Percentiles rank a stretch among this genome's conserved stretches.
Conservation (phyloP, 2,797 vertebrate genomes). For the Pogonophryne albipinna region DNA sequence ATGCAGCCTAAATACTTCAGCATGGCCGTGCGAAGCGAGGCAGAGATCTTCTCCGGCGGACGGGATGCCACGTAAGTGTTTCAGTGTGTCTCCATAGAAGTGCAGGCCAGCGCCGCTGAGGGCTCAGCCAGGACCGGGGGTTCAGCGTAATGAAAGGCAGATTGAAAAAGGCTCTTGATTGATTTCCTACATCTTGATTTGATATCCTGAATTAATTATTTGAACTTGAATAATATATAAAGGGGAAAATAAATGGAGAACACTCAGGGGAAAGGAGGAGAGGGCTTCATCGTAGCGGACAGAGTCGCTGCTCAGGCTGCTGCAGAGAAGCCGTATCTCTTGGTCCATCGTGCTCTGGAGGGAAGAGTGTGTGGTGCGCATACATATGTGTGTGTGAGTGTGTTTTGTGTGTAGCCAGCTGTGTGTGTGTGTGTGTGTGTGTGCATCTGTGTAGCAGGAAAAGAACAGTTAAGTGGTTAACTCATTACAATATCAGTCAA, state of each 20-base stretch:
- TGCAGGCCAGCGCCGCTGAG: constrained; percentile 76
- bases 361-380: constrained; percentile 25
- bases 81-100: constrained; percentile 80
- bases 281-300: constrained; percentile 64
- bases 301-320: constrained; percentile 36
- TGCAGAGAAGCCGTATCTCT: constrained; percentile 70
- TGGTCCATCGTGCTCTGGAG: constrained; percentile 61
- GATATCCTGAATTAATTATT: constrained; percentile 92
- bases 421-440: constrained; percentile 7
- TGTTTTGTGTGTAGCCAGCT: constrained; percentile 21
- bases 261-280: constrained; percentile 79
- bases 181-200: constrained; percentile 90
- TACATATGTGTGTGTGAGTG: constrained; percentile 28
- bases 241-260: constrained; percentile 86
- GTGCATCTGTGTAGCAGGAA: constrained; percentile 19
- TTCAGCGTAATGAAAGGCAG: constrained; percentile 84
- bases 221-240: constrained; percentile 90
- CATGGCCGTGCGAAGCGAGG: constrained; percentile 70
- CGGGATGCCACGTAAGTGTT: constrained; percentile 83
- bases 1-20: constrained; percentile 82
- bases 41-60: constrained; percentile 73
- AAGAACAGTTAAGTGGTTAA: constrained; percentile 19
- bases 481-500: not conserved
- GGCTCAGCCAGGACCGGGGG: constrained; percentile 75
- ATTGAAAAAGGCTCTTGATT: constrained; percentile 83